Conservation (phyloP, 2,113 vertebrate species). For the Alosa alosa region DNA sequence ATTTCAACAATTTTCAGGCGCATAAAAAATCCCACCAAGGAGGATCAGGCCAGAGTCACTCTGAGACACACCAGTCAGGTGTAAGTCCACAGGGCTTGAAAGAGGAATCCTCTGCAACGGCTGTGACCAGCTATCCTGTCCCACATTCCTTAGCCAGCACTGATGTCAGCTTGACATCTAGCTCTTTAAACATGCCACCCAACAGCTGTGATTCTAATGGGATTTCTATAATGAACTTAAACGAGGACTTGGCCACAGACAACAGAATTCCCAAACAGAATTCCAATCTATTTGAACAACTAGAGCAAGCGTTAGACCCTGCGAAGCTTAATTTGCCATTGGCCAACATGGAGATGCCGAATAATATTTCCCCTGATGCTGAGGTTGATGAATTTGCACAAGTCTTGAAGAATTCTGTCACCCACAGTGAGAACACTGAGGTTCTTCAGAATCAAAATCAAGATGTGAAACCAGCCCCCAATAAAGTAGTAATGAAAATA, state of each 20-base stretch:
- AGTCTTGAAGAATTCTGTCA: conserved; percentile 1
- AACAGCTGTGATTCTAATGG: not conserved
- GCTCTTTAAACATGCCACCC: not conserved
- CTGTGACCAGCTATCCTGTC: not conserved
- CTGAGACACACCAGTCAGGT: not conserved
- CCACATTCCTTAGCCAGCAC: not conserved
- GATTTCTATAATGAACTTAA: not conserved
- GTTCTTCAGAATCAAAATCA: conserved; percentile 22
- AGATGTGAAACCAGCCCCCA: conserved; percentile 38
- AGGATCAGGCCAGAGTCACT: not conserved
- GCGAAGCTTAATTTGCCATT: not conserved
- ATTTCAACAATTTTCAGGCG: conserved; percentile 60
- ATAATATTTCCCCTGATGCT: not conserved
- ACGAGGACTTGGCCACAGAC: not conserved
- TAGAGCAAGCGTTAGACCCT: conserved; percentile 12
- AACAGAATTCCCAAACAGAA: not conserved
- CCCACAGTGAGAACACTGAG: conserved; percentile 22
- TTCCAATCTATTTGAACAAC: conserved; percentile 15
- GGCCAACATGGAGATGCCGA: not conserved
- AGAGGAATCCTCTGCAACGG: not conserved
- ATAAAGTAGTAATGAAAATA: conserved; percentile 65
- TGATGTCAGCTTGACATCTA: not conserved
- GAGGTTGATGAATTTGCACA: not conserved
- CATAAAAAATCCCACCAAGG: conserved; percentile 55
- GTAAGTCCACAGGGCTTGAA: not conserved